These are phyloP conservation scores for Heteronetta atricapilla DNA, from an alignment of 2,113 vertebrate genomes.

Conservation along the genomic window DNA sequence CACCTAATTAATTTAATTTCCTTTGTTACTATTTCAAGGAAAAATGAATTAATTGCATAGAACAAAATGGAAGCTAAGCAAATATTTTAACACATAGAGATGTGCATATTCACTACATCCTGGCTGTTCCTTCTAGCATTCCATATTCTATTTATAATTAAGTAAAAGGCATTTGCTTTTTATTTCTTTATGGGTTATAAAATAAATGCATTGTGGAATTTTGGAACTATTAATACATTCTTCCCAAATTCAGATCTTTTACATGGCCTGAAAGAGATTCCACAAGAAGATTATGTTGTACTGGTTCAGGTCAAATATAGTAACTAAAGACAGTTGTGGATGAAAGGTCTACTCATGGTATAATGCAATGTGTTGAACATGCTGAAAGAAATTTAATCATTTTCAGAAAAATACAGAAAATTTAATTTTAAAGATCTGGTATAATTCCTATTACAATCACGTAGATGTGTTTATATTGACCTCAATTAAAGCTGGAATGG, in stretches of 20 bases:
- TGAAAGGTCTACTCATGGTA: neutral
- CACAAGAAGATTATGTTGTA: neutral
- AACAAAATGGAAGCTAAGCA: neutral
- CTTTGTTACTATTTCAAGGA: neutral
- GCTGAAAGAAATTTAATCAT: neutral
- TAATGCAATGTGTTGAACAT: neutral
- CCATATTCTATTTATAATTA: neutral
- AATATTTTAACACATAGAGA: neutral
- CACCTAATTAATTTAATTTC: neutral
- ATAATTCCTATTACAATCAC: neutral
- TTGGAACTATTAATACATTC: neutral
- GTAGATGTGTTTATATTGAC: neutral
- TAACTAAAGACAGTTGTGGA: neutral
- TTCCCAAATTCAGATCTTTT: neutral
- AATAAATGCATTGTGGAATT: neutral
- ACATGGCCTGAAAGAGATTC: fast-evolving
- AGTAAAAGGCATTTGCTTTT: neutral
- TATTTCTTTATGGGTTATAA: neutral
- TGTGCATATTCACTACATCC: neutral
- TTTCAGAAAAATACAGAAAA: neutral
- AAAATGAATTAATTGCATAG: neutral
- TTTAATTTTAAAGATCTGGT: neutral
- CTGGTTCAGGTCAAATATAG: neutral
- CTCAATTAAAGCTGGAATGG: neutral
- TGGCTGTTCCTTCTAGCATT: neutral